Evolutionary conservation across 2,888 invertebrate species (phyloP).

Genomic region (Heliothis peltigera): DNA sequence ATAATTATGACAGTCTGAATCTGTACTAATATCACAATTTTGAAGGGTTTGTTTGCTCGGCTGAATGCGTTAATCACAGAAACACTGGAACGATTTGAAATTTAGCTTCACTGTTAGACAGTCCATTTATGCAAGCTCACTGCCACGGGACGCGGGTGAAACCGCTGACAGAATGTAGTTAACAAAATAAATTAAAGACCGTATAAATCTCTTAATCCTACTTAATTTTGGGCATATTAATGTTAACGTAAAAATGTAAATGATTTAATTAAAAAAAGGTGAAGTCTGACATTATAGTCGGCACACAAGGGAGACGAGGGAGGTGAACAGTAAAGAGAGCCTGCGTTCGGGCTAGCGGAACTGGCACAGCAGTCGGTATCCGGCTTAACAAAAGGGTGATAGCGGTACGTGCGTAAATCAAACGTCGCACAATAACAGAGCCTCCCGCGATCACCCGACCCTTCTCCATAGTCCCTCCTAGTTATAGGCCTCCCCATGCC

Average conservation of each 20-base stretch:
- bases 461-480: slow-evolving; percentile 75
- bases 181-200: slow-evolving; percentile 1
- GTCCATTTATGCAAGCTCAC: no score
- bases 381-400: slow-evolving; percentile 89
- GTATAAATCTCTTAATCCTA: slow-evolving; percentile 15
- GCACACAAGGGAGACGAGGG: slow-evolving; percentile 36
- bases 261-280: slow-evolving; percentile 51
- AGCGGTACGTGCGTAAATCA: slow-evolving; percentile 89
- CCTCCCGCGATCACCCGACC: slow-evolving; percentile 80
- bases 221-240: slow-evolving; percentile 31
- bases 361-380: slow-evolving; percentile 87
- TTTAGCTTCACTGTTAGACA: no score
- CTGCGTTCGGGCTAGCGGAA: slow-evolving; percentile 82
- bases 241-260: slow-evolving; percentile 42
- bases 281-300: slow-evolving; percentile 38
- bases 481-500: slow-evolving; percentile 76
- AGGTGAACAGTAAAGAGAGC: slow-evolving; percentile 70
- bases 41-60: no score
- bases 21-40: no score
- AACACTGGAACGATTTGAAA: no score
- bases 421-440: slow-evolving; percentile 88
- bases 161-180: no score
- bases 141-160: no score
- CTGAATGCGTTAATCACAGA: no score
- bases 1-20: slow-evolving; percentile 1